Percentiles rank a stretch among this genome's conserved stretches.
phyloP scores from a whole-genome alignment of 2,113 vertebrate genomes.

The Vidua macroura region DNA sequence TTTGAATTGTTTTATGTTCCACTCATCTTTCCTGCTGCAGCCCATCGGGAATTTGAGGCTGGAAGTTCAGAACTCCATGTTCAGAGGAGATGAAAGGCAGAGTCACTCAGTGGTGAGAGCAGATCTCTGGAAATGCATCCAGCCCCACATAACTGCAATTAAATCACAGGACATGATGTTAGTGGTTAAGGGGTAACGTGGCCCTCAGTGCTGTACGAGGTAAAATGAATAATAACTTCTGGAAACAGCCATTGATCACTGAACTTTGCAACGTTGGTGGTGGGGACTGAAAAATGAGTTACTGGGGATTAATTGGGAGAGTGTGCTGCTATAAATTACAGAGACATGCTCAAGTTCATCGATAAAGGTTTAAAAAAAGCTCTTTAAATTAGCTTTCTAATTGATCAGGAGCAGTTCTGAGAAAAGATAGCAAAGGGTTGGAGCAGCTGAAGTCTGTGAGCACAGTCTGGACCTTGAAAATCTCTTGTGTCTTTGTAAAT shows the following conservation, averaged over 20 bases:
- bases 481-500: neutral
- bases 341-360: neutral
- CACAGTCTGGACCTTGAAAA: neutral
- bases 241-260: neutral
- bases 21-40: neutral
- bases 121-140: neutral
- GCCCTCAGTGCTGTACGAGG: neutral
- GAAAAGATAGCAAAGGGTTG: neutral
- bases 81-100: conserved; percentile 29
- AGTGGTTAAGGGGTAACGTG: neutral
- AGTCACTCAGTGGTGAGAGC: neutral
- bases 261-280: neutral
- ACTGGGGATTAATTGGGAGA: neutral
- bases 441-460: neutral
- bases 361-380: neutral
- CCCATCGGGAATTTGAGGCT: neutral
- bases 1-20: conserved; percentile 23
- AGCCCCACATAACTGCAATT: neutral
- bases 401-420: neutral
- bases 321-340: neutral
- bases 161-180: neutral
- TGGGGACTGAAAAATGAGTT: neutral
- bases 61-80: conserved; percentile 15
- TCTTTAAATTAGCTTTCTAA: neutral
- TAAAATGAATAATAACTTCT: neutral